Conservation (phyloP, 2,113 vertebrate genomes). For the Rana temporaria region DNA sequence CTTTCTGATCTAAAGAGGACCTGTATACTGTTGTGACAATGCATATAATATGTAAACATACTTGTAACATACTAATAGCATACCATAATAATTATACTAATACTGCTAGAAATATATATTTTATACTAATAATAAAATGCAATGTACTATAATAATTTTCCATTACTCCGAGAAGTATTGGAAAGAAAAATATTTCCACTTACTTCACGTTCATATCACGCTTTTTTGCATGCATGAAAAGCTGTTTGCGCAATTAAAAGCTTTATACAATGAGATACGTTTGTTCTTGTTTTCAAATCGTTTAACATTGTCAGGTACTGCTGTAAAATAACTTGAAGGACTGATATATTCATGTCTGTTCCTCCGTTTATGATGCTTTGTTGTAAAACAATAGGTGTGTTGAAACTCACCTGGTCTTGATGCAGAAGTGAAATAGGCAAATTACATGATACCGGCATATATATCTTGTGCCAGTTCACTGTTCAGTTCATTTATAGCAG, state of each 20-base stretch:
- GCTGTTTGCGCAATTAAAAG: background rate
- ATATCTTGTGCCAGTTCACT: constrained; percentile 26
- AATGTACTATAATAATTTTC: too few relatives aligned
- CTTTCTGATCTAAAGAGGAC: too few relatives aligned
- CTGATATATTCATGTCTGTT: background rate
- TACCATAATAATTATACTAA: too few relatives aligned
- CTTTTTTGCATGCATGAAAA: constrained; percentile 20
- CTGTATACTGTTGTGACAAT: too few relatives aligned
- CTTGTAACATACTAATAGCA: too few relatives aligned
- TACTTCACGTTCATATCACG: background rate
- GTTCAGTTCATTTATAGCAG: background rate
- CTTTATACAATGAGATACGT: constrained; percentile 2
- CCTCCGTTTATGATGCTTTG: background rate
- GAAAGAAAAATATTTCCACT: too few relatives aligned
- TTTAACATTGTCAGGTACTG: background rate
- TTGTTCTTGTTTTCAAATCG: background rate
- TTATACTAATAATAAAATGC: too few relatives aligned
- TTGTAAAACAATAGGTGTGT: constrained; percentile 61
- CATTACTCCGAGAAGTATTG: too few relatives aligned
- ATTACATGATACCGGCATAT: constrained; percentile 61
- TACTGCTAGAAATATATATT: too few relatives aligned
- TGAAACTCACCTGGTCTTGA: constrained; percentile 51
- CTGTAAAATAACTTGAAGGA: background rate
- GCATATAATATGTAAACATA: too few relatives aligned
- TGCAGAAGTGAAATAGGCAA: constrained; percentile 73